phyloP scores from a whole-genome alignment of 2,113 vertebrate species.

The Salvelinus sp. region DNA sequence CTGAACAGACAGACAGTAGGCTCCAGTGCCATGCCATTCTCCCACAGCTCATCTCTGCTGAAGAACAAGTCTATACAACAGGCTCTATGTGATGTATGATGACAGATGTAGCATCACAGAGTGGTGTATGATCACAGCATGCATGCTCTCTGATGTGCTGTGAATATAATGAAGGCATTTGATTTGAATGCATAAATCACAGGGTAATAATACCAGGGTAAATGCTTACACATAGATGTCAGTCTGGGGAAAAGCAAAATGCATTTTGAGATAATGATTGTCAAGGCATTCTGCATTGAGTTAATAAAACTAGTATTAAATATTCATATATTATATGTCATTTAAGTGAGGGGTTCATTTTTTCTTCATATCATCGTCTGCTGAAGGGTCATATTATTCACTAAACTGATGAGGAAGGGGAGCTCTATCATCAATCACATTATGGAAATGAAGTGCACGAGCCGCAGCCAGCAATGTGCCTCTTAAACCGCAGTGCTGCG shows the following conservation, averaged over 20 bases:
- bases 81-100: not conserved
- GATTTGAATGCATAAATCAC: not conserved
- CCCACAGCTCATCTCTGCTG: not conserved
- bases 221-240: not conserved
- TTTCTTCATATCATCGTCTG: no score
- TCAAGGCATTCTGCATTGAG: not conserved
- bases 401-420: conserved; percentile 22
- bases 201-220: no score
- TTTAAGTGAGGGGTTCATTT: not conserved
- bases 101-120: not conserved
- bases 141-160: not conserved
- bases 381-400: not conserved
- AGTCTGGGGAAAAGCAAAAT: not conserved
- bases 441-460: conserved; percentile 73
- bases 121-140: not conserved
- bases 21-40: not conserved
- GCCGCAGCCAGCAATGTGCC: conserved; percentile 43
- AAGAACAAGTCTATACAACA: not conserved
- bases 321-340: not conserved
- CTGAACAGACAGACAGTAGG: not conserved
- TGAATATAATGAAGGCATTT: not conserved
- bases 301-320: not conserved
- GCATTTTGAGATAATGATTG: not conserved
- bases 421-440: conserved; percentile 54
- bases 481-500: conserved; percentile 69